These are phyloP conservation scores for Nowickia ferox DNA, from an alignment of 2,888 invertebrate species.

Conservation along the genomic window DNA sequence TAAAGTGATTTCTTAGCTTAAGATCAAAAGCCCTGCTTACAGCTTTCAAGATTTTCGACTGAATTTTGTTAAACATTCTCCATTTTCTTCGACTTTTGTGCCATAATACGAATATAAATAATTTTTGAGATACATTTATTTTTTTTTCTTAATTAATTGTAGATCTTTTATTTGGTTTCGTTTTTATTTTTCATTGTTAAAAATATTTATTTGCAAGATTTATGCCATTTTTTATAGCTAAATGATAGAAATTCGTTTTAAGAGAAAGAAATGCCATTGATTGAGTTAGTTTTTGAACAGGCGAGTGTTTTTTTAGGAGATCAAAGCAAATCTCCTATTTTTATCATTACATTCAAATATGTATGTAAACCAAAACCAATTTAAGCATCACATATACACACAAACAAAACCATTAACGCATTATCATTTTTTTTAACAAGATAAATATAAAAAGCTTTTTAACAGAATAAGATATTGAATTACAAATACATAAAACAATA, in stretches of 20 bases:
- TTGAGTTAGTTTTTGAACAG: slow-evolving; percentile 17
- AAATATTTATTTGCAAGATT: slow-evolving; percentile 54
- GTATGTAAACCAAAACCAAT: slow-evolving; percentile 19
- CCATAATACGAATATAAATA: slow-evolving; percentile 38
- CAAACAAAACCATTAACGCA: slow-evolving; percentile 17
- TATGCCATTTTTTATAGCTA: slow-evolving; percentile 56
- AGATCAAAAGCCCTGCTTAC: slow-evolving; percentile 3
- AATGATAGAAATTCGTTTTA: slow-evolving; percentile 20
- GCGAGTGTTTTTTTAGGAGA: background rate
- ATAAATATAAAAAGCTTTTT: slow-evolving; percentile 45
- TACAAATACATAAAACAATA: slow-evolving; percentile 10
- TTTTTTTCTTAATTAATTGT: slow-evolving; percentile 45
- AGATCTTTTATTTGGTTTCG: slow-evolving; percentile 12
- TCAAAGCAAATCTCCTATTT: background rate
- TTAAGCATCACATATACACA: slow-evolving; percentile 29
- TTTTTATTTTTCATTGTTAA: slow-evolving; percentile 30
- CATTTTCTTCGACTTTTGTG: slow-evolving; percentile 35
- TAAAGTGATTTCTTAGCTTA: slow-evolving; percentile 57
- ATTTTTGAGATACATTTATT: slow-evolving; percentile 18
- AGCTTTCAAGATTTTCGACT: slow-evolving; percentile 46
- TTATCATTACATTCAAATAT: slow-evolving; percentile 1
- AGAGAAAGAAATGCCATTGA: slow-evolving; percentile 26
- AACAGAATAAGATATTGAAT: slow-evolving; percentile 39
- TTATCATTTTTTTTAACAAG: background rate
- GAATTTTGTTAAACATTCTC: slow-evolving; percentile 56